Evolutionary conservation across 2,888 invertebrate genomes (phyloP).

Genomic region (Luperina nickerlii): DNA sequence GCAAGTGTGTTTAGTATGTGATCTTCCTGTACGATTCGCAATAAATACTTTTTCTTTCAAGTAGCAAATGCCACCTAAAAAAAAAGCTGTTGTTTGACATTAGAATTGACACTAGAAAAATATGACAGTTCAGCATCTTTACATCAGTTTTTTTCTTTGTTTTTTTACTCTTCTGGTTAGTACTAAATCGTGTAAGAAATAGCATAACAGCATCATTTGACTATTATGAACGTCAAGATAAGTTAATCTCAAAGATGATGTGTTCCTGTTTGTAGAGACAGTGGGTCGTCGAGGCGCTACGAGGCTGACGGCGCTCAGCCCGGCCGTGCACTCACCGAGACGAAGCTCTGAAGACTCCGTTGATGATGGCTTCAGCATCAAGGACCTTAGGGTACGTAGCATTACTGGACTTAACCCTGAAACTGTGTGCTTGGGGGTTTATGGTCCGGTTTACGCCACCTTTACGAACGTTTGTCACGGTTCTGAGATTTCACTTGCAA

Average conservation of each 20-base stretch:
- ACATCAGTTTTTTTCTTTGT: rapidly evolving
- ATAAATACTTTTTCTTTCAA: no score
- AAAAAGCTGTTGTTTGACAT: constrained; percentile 11
- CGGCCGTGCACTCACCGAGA: constrained; percentile 93
- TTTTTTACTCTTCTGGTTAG: neutral
- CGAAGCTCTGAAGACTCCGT: constrained; percentile 97
- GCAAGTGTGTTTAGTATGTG: neutral
- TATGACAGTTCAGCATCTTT: constrained; percentile 9
- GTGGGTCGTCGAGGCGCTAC: constrained; percentile 82
- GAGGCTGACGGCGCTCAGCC: constrained; percentile 83
- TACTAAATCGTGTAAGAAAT: neutral
- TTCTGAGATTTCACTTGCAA: neutral
- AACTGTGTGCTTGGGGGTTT: neutral
- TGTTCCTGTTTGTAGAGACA: constrained; percentile 76
- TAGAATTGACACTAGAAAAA: neutral
- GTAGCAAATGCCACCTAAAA: neutral
- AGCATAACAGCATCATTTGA: neutral
- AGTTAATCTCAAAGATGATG: neutral
- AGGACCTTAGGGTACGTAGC: constrained; percentile 93
- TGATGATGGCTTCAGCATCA: constrained; percentile 94
- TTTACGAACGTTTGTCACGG: neutral
- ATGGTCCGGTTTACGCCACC: neutral
- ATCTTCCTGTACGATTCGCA: no score
- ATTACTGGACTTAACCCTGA: neutral
- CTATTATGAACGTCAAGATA: neutral